phyloP scores from a whole-genome alignment of 1,140 invertebrate species.

The Lepidurus arcticus region DNA sequence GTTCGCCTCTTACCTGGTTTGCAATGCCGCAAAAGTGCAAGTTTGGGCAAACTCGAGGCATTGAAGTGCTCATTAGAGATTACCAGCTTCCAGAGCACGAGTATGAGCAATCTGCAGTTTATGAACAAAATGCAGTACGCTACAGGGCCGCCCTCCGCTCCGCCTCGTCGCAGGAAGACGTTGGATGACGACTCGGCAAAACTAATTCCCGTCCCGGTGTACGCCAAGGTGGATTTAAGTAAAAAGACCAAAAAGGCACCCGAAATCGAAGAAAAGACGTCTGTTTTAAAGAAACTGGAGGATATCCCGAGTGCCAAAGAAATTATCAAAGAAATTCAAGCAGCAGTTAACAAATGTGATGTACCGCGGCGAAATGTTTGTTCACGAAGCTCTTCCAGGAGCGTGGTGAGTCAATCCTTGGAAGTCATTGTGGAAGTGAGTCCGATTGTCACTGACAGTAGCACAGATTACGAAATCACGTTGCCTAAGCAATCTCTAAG shows the following conservation, averaged over 20 bases:
- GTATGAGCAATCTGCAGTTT: not conserved
- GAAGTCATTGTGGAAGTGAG: slow-evolving; percentile 30
- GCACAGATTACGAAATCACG: not conserved
- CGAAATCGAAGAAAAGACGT: not conserved
- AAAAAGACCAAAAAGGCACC: slow-evolving; percentile 29
- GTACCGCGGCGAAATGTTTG: not conserved
- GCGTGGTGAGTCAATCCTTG: not conserved
- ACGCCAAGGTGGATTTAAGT: slow-evolving; percentile 32
- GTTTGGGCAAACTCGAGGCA: slow-evolving; percentile 30
- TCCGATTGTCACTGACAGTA: slow-evolving; percentile 2
- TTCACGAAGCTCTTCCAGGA: slow-evolving; percentile 23
- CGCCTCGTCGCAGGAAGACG: slow-evolving; percentile 32
- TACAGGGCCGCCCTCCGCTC: slow-evolving; percentile 25
- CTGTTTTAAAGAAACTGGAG: not conserved
- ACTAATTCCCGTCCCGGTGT: slow-evolving; percentile 23
- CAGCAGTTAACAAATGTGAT: not conserved
- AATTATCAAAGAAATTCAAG: slow-evolving; percentile 16
- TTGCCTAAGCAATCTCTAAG: not conserved
- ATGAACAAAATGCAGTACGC: not conserved
- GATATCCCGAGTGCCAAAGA: not conserved
- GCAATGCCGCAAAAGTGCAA: slow-evolving; percentile 24
- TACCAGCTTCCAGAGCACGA: not conserved
- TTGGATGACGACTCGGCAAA: slow-evolving; percentile 9
- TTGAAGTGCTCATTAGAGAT: slow-evolving; percentile 19
- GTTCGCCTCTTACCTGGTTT: not conserved